Evolutionary conservation across 2,888 invertebrate genomes (phyloP).

Genomic region (Scelioninae gen. 1): DNA sequence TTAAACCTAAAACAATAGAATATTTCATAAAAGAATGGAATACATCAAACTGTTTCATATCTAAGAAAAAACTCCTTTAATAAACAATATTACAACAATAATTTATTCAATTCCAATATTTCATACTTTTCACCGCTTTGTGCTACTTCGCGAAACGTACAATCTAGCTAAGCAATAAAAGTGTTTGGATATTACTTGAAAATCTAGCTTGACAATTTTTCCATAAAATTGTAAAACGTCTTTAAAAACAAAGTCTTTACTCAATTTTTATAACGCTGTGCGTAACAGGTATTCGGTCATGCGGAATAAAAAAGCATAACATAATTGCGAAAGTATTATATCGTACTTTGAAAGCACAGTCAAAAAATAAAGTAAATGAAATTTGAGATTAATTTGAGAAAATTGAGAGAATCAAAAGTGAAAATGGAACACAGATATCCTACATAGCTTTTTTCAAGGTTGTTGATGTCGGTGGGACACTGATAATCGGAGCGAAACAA

Average conservation of each 20-base stretch:
- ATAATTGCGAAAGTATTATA: not conserved
- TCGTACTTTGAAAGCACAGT: no score
- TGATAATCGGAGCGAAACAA: slow-evolving; percentile 65
- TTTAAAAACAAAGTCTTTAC: not conserved
- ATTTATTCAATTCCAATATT: not conserved
- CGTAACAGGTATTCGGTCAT: not conserved
- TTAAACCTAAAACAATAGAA: not conserved
- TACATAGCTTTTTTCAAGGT: slow-evolving; percentile 38
- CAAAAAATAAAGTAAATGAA: not conserved
- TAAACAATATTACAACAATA: not conserved
- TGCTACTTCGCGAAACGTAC: not conserved
- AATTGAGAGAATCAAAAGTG: not conserved
- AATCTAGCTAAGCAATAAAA: not conserved
- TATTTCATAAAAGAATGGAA: not conserved
- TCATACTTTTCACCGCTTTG: not conserved
- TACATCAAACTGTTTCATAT: not conserved
- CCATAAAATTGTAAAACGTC: not conserved
- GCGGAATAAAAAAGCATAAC: not conserved
- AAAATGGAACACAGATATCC: not conserved
- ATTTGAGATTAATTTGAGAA: no score
- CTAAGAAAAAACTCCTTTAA: not conserved
- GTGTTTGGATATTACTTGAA: not conserved
- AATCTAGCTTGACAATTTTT: not conserved
- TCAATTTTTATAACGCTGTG: not conserved
- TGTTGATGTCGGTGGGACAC: slow-evolving; percentile 35